Conservation (phyloP, 2,888 invertebrate species). For the Hecatera dysodea region DNA sequence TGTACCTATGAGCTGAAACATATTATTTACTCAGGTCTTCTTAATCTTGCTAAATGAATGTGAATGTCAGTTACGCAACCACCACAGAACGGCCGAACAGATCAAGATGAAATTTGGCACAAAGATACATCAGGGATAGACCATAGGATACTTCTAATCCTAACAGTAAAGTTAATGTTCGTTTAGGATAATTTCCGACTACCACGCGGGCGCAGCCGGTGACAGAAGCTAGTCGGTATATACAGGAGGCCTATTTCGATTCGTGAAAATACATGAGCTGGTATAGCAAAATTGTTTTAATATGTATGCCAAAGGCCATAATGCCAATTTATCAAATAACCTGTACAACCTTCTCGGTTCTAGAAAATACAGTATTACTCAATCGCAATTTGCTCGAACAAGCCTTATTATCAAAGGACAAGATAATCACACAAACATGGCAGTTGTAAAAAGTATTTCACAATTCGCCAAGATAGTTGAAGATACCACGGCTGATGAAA, state of each 20-base stretch:
- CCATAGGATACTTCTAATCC: too few species aligned
- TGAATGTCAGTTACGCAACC: too few species aligned
- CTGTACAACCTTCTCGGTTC: slow-evolving; percentile 13
- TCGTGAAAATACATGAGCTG: not conserved
- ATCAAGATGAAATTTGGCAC: too few species aligned
- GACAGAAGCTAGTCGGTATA: not conserved
- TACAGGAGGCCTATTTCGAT: not conserved
- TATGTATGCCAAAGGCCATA: slow-evolving; percentile 20
- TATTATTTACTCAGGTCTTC: too few species aligned
- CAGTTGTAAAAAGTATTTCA: slow-evolving; percentile 36
- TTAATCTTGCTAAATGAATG: too few species aligned
- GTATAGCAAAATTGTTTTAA: slow-evolving; percentile 17
- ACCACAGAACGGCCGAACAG: too few species aligned
- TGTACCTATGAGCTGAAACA: too few species aligned
- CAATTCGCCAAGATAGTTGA: slow-evolving; percentile 35
- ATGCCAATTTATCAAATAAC: slow-evolving; percentile 22
- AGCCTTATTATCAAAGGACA: slow-evolving; percentile 25
- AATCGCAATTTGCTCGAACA: slow-evolving; percentile 29
- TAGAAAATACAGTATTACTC: slow-evolving; percentile 25
- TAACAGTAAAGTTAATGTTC: too few species aligned
- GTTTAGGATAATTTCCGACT: too few species aligned
- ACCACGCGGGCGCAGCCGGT: too few species aligned
- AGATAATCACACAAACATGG: slow-evolving; percentile 17
- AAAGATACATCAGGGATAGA: too few species aligned
- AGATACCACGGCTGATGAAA: slow-evolving; percentile 23